Evolutionary conservation across 2,888 invertebrate species (phyloP), one percentile per base, ranked within the genome.

Genomic region (Rhabditoides inermis): DNA sequence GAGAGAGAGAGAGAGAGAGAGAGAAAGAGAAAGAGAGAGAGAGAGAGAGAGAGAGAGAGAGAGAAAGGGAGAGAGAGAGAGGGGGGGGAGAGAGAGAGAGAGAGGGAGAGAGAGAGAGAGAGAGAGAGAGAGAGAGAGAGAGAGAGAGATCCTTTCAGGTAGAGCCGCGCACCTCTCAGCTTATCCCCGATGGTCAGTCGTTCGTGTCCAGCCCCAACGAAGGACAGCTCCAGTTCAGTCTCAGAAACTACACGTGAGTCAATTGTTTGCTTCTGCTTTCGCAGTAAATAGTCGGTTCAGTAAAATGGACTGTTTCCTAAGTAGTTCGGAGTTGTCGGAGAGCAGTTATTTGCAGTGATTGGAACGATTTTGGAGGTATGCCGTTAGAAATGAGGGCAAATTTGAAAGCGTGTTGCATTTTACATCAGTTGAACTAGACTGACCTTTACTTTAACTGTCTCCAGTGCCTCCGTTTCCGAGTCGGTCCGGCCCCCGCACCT

Each of bases 391-490:
- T 15, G 37, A 5, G 3, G 26, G 15, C 12, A 46, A 23, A 18
- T 4, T 36, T 47, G 2, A 30, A 23, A 27, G 15, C 2, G 39
- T n/a, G n/a, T n/a, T n/a, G n/a, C n/a, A n/a, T 32, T 32, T 32
- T 10, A 32, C 32, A 15, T 15, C 32, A 15, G 32, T 32, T 15
- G 15, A 10, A 10, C 15, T 32, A 15, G 7, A 15, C 20, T 37
- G n/a, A 6, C 39, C 6, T 37, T n/a, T 37, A 15, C 15, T n/a
- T n/a, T n/a, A n/a, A n/a, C 18, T 12, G 15, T 12, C 51, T 72
- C 56, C 55, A 76, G 72, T 27, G 64, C 68, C 6, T 71, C 74
- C 2, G 65, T 76, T 3, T 61, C 68, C 7, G 76, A 76, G 56
- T 65, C 65, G 6, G 62, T 65, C 22, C 68, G 68, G 15, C 70